Conservation (phyloP, 2,113 vertebrate species). For the Amblyornis subalaris region DNA sequence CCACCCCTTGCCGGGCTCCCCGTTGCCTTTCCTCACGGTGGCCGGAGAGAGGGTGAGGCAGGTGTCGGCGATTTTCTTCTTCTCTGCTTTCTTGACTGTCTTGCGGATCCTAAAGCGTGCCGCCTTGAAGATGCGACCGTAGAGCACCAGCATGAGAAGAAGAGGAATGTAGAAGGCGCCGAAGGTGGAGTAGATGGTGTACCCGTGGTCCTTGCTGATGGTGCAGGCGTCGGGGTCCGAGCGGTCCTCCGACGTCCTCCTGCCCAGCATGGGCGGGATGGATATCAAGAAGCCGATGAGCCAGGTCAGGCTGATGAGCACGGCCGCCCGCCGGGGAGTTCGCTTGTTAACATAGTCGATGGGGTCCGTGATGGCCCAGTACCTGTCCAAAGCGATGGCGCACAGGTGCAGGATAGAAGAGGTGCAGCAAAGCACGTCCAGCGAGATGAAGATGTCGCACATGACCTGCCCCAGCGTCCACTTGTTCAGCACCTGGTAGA, state of each 20-base stretch:
- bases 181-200: constrained; percentile 98
- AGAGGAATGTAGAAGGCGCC: constrained; percentile 97
- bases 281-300: constrained; percentile 95
- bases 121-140: constrained; percentile 92
- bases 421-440: constrained; percentile 96
- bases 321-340: constrained; percentile 88
- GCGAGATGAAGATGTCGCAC: constrained; percentile 94
- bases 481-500: constrained; percentile 96
- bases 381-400: constrained; percentile 95
- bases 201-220: constrained; percentile 95
- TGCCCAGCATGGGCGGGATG: constrained; percentile 97
- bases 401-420: constrained; percentile 98
- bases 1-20: constrained; percentile 71
- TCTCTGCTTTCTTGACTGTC: constrained; percentile 87
- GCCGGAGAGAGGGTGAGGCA: constrained; percentile 74
- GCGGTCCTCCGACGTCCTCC: constrained; percentile 93
- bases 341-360: constrained; percentile 97
- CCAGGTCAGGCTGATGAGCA: constrained; percentile 94
- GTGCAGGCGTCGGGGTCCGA: constrained; percentile 90
- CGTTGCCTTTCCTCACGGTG: constrained; percentile 74
- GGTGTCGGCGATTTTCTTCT: constrained; percentile 67
- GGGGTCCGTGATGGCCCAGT: constrained; percentile 97
- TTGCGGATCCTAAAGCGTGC: constrained; percentile 95
- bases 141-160: constrained; percentile 93
- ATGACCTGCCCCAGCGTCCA: constrained; percentile 95